These are phyloP conservation scores for Spodoptera exigua DNA, from an alignment of 2,888 invertebrate genomes.

Conservation along the genomic window DNA sequence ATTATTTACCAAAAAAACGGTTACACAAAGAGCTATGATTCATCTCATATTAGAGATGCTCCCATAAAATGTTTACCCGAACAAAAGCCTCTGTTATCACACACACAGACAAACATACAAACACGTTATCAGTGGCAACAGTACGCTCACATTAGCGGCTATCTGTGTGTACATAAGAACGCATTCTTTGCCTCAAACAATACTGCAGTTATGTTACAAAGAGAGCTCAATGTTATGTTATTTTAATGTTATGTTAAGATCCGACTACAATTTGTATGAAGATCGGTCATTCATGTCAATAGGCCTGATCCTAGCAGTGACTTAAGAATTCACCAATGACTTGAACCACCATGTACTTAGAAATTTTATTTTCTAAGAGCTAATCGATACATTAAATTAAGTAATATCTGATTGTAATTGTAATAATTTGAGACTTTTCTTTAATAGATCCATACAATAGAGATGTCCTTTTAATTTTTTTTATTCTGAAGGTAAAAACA, in stretches of 20 bases:
- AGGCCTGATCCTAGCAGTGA: background rate
- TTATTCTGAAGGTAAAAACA: too few relatives aligned
- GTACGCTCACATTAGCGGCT: constrained; percentile 9
- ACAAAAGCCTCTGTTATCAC: constrained; percentile 41
- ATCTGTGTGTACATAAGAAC: constrained; percentile 32
- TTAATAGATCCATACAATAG: too few relatives aligned
- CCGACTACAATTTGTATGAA: background rate
- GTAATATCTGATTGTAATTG: too few relatives aligned
- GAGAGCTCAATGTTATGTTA: constrained; percentile 1
- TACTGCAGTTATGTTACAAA: constrained; percentile 26
- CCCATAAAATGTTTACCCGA: background rate
- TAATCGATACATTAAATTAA: too few relatives aligned
- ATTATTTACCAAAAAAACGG: too few relatives aligned
- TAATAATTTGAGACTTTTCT: too few relatives aligned
- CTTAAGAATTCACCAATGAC: too few relatives aligned
- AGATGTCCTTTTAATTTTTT: too few relatives aligned
- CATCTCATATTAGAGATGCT: constrained; percentile 8
- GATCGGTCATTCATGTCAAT: constrained; percentile 1
- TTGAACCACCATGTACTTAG: too few relatives aligned
- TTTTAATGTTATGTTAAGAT: constrained; percentile 1
- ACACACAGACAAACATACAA: constrained; percentile 15
- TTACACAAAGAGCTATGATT: background rate
- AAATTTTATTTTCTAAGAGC: too few relatives aligned
- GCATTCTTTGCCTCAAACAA: constrained; percentile 32
- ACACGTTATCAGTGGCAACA: constrained; percentile 27